Percentiles rank a stretch among this genome's conserved stretches.
These are phyloP conservation scores for Lacerta viridis DNA, from an alignment of 2,797 vertebrate species.

Conservation along the genomic window DNA sequence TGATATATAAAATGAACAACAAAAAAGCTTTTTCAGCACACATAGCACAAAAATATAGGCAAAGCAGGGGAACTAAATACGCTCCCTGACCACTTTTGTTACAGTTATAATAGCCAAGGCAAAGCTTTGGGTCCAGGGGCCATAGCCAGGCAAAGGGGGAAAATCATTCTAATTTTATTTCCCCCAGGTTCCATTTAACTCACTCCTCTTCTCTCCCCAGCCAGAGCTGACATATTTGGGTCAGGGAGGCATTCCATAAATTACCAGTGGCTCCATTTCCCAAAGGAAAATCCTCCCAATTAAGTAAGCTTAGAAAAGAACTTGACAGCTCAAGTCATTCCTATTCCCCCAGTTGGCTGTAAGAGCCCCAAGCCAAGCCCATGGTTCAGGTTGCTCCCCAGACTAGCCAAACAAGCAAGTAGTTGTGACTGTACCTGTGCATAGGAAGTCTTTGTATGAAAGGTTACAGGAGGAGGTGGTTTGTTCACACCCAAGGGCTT, in stretches of 20 bases:
- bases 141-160: conserved; percentile 36
- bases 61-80: conserved; percentile 25
- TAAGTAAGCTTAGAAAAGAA: not conserved
- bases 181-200: not conserved
- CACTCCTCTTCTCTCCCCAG: not conserved
- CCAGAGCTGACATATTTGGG: not conserved
- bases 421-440: accelerated
- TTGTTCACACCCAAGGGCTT: not conserved
- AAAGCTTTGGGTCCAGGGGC: conserved; percentile 32
- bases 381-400: accelerated
- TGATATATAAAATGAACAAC: conserved; percentile 65
- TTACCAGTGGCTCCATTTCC: not conserved
- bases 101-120: conserved; percentile 19
- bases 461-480: not conserved
- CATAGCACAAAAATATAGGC: conserved; percentile 24
- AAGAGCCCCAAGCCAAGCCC: not conserved
- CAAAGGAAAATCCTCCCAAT: not conserved
- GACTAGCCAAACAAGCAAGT: not conserved
- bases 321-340: conserved; percentile 7
- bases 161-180: conserved; percentile 17
- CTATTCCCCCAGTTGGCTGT: not conserved
- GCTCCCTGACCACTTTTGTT: conserved; percentile 47
- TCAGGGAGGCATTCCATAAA: not conserved
- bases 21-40: conserved; percentile 10
- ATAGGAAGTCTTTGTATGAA: not conserved